Evolutionary conservation across 2,888 invertebrate genomes (phyloP).

Genomic region (Cenopis cana): DNA sequence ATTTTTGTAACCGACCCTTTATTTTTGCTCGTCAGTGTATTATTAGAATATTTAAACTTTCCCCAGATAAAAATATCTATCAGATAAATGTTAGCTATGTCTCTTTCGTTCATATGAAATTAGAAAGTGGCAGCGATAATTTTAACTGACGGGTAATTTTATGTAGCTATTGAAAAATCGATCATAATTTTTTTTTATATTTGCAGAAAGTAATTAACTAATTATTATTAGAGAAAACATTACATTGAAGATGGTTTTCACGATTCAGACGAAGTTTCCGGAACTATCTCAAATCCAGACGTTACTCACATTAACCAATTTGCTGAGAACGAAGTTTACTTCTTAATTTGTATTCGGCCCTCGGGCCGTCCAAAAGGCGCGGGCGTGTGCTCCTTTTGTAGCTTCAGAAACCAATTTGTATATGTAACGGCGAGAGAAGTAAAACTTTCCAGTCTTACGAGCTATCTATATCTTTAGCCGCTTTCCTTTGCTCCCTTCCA

Average conservation of each 20-base stretch:
- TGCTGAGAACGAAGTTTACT: slow-evolving; percentile 68
- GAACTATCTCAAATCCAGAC: slow-evolving; percentile 70
- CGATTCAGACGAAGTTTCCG: slow-evolving; percentile 53
- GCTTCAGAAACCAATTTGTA: slow-evolving; percentile 81
- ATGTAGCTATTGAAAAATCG: too few relatives aligned
- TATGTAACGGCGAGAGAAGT: slow-evolving; percentile 74
- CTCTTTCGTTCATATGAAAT: too few relatives aligned
- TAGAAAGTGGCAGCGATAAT: too few relatives aligned
- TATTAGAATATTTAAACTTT: too few relatives aligned
- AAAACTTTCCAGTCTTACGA: slow-evolving; percentile 69
- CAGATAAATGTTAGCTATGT: too few relatives aligned
- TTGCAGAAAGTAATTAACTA: too few relatives aligned
- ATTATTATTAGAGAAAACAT: background rate
- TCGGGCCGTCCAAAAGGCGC: slow-evolving; percentile 66
- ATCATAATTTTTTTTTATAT: too few relatives aligned
- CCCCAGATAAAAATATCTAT: too few relatives aligned
- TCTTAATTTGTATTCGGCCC: slow-evolving; percentile 80
- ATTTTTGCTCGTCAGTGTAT: too few relatives aligned
- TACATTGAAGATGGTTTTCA: slow-evolving; percentile 22
- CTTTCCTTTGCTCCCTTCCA: slow-evolving; percentile 48
- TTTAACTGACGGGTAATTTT: too few relatives aligned
- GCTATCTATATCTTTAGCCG: slow-evolving; percentile 21
- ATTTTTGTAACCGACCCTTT: too few relatives aligned
- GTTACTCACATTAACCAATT: slow-evolving; percentile 76
- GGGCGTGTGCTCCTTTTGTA: slow-evolving; percentile 75